Conservation (phyloP, 2,888 invertebrate genomes). For the Sylvicola cinctus region DNA sequence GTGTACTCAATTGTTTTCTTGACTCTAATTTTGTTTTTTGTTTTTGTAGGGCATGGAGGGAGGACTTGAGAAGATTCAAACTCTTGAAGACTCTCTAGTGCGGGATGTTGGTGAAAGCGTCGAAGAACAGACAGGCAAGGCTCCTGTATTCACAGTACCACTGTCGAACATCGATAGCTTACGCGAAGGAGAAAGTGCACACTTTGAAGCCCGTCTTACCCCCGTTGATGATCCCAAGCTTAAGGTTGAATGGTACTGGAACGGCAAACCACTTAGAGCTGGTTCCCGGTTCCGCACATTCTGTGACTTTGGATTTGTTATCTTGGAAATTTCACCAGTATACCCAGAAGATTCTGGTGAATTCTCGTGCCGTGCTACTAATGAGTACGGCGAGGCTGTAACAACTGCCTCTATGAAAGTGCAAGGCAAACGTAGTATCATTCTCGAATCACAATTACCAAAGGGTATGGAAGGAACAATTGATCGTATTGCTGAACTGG, state of each 20-base stretch:
- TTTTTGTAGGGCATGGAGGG: constrained; percentile 69
- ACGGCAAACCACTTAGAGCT: constrained; percentile 69
- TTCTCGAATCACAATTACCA: constrained; percentile 75
- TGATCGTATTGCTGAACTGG: constrained; percentile 78
- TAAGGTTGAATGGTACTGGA: constrained; percentile 89
- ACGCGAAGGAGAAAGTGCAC: constrained; percentile 78
- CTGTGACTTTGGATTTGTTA: constrained; percentile 95
- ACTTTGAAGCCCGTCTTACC: constrained; percentile 73
- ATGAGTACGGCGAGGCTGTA: constrained; percentile 79
- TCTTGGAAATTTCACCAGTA: constrained; percentile 90
- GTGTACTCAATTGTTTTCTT: background rate
- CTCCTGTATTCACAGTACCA: constrained; percentile 79
- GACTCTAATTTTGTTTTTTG: constrained; percentile 3
- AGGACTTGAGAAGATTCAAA: constrained; percentile 81
- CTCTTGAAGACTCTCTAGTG: constrained; percentile 73
- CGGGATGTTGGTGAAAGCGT: constrained; percentile 50
- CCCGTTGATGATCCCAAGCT: constrained; percentile 82
- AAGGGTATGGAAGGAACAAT: constrained; percentile 88
- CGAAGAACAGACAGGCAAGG: constrained; percentile 59
- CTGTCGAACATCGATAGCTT: constrained; percentile 69
- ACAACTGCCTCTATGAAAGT: constrained; percentile 78
- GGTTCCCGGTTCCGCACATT: constrained; percentile 90
- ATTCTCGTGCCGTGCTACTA: constrained; percentile 62
- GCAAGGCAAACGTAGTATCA: constrained; percentile 78
- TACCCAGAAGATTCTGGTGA: constrained; percentile 92